phyloP scores from a whole-genome alignment of 2,888 invertebrate genomes.

The Drosophila atripex region DNA sequence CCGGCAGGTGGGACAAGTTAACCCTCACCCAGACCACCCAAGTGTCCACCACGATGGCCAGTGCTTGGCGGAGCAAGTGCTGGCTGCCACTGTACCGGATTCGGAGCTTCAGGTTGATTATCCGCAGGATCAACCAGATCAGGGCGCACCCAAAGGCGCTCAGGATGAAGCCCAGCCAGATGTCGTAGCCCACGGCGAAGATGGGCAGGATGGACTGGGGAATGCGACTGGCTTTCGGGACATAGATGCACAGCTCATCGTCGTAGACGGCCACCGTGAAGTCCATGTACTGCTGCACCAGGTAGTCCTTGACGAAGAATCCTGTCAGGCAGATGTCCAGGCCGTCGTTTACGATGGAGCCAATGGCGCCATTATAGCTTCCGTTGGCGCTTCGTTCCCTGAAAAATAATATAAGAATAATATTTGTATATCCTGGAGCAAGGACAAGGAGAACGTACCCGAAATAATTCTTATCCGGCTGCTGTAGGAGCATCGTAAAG shows the following conservation, averaged over 20 bases:
- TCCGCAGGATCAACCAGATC: slow-evolving; percentile 75
- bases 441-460: slow-evolving; percentile 62
- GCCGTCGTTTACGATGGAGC: slow-evolving; percentile 79
- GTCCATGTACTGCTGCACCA: slow-evolving; percentile 81
- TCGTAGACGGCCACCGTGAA: slow-evolving; percentile 83
- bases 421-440: no score
- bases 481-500: slow-evolving; percentile 76
- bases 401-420: background rate
- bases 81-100: slow-evolving; percentile 23
- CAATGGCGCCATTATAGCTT: slow-evolving; percentile 82
- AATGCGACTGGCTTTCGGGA: slow-evolving; percentile 82
- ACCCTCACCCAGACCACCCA: slow-evolving; percentile 83
- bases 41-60: slow-evolving; percentile 79
- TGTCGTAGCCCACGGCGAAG: slow-evolving; percentile 78
- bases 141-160: slow-evolving; percentile 73
- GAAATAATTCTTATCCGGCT: slow-evolving; percentile 79
- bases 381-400: slow-evolving; percentile 78
- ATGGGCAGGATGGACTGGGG: slow-evolving; percentile 83
- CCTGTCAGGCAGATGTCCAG: slow-evolving; percentile 83
- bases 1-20: slow-evolving; percentile 78
- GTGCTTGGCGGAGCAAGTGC: slow-evolving; percentile 62
- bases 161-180: slow-evolving; percentile 82
- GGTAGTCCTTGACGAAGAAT: slow-evolving; percentile 84
- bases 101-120: slow-evolving; percentile 69
- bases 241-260: slow-evolving; percentile 83